Percentiles rank a stretch among this genome's conserved stretches.
Conservation (phyloP, 1,140 invertebrate species). For the Lordiphosa stackelbergi region DNA sequence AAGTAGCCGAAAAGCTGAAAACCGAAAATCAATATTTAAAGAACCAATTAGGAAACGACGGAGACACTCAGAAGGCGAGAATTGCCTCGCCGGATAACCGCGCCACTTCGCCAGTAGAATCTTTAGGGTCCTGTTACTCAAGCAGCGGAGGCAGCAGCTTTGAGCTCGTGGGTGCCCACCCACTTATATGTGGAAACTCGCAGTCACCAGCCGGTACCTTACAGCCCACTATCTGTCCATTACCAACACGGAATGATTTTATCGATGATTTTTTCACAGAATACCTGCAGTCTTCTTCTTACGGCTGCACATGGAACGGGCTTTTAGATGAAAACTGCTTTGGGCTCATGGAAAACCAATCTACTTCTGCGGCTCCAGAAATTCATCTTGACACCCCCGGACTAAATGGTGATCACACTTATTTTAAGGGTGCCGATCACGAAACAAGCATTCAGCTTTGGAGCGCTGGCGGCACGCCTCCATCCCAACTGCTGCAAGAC, state of each 20-base stretch:
- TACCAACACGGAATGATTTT: conserved; percentile 51
- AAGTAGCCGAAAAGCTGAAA: conserved; percentile 77
- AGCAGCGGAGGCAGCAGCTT: conserved; percentile 10
- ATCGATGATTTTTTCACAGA: conserved; percentile 56
- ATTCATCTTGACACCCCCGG: neutral
- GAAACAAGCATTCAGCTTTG: conserved; percentile 77
- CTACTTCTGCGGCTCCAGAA: conserved; percentile 2
- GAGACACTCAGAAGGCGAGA: conserved; percentile 41
- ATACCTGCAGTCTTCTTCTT: conserved; percentile 24
- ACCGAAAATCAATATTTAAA: conserved; percentile 79
- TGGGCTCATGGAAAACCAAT: conserved; percentile 5
- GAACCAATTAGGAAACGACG: conserved; percentile 78
- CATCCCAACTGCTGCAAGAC: conserved; percentile 31
- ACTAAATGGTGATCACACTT: conserved; percentile 29
- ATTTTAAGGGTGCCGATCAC: conserved; percentile 37
- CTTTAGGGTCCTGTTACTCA: conserved; percentile 3
- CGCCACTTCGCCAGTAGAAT: conserved; percentile 2
- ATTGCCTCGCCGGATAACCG: neutral
- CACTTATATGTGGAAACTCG: neutral
- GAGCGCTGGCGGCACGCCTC: too few species aligned
- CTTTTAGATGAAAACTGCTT: conserved; percentile 25
- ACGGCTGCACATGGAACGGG: conserved; percentile 23
- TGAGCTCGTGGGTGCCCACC: neutral
- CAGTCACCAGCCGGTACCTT: conserved; percentile 35
- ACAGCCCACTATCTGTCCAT: conserved; percentile 3